These are phyloP conservation scores for Drosophila nasuta DNA, from an alignment of 1,140 invertebrate species.

Conservation along the genomic window DNA sequence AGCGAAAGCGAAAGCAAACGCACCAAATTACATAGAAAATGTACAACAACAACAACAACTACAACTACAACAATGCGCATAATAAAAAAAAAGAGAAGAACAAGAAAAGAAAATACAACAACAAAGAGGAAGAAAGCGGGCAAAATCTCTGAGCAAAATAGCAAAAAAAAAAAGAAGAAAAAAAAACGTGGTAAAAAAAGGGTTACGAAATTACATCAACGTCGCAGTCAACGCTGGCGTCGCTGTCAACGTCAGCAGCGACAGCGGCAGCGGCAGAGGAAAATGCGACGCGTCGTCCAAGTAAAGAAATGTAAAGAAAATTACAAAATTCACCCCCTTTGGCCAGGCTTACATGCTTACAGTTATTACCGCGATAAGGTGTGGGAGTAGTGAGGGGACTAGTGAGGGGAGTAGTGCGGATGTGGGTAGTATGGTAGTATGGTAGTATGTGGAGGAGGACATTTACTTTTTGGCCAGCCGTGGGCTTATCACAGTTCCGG, in stretches of 20 bases:
- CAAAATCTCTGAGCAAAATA: constrained; percentile 67
- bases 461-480: constrained; percentile 27
- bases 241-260: neutral
- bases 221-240: neutral
- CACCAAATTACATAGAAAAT: constrained; percentile 78
- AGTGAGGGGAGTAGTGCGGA: neutral
- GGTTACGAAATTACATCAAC: constrained; percentile 50
- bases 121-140: constrained; percentile 49
- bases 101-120: constrained; percentile 33
- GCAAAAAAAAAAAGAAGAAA: neutral
- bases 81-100: constrained; percentile 58
- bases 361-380: constrained; percentile 82
- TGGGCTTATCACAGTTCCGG: constrained; percentile 65
- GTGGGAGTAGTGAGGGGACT: constrained; percentile 14
- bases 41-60: constrained; percentile 51
- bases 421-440: neutral
- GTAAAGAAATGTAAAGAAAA: constrained; percentile 83
- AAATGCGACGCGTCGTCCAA: constrained; percentile 10
- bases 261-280: neutral
- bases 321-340: constrained; percentile 80
- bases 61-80: constrained; percentile 27
- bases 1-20: constrained; percentile 43
- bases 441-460: neutral
- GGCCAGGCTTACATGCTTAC: constrained; percentile 82
- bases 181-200: constrained; percentile 50